These are phyloP conservation scores for Heterodera schachtii DNA, from an alignment of 1,140 invertebrate genomes.

Conservation along the genomic window DNA sequence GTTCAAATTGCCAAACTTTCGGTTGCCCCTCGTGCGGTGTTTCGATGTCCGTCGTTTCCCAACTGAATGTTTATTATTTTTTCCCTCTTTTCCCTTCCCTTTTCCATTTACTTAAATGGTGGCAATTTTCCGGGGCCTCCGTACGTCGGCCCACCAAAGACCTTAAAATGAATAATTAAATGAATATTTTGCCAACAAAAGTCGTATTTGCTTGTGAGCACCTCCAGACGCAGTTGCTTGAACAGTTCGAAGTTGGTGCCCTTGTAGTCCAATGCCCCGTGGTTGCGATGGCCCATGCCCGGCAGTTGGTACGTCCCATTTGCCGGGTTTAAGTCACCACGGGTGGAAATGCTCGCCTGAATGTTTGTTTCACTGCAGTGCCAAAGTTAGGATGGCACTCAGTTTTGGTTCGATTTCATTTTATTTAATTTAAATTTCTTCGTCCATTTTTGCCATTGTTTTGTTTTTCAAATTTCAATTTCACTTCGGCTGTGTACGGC, in stretches of 20 bases:
- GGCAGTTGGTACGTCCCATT: constrained; percentile 69
- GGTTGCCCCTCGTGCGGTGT: constrained; percentile 77
- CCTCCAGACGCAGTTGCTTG: constrained; percentile 69
- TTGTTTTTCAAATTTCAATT: not conserved
- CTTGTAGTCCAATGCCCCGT: constrained; percentile 76
- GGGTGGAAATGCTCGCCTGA: constrained; percentile 69
- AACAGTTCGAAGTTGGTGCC: constrained; percentile 68
- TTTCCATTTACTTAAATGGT: constrained; percentile 40
- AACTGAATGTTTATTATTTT: constrained; percentile 71
- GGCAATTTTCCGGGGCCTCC: constrained; percentile 37
- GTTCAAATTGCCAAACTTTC: constrained; percentile 76
- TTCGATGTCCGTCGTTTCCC: constrained; percentile 73
- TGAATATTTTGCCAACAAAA: not conserved
- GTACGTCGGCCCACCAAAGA: constrained; percentile 71
- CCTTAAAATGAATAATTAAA: constrained; percentile 30
- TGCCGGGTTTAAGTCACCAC: constrained; percentile 60
- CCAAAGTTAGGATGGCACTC: not conserved
- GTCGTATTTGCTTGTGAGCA: constrained; percentile 46
- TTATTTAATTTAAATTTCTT: too few relatives aligned
- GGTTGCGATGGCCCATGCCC: constrained; percentile 73
- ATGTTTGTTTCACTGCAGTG: too few relatives aligned
- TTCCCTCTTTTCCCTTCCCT: not conserved
- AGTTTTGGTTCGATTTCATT: not conserved
- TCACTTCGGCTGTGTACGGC: constrained; percentile 72
- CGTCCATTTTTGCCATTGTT: constrained; percentile 1